Percentiles rank a stretch among this genome's conserved stretches.
phyloP scores from a whole-genome alignment of 2,888 invertebrate species.

The Lasioglossum marginatum region DNA sequence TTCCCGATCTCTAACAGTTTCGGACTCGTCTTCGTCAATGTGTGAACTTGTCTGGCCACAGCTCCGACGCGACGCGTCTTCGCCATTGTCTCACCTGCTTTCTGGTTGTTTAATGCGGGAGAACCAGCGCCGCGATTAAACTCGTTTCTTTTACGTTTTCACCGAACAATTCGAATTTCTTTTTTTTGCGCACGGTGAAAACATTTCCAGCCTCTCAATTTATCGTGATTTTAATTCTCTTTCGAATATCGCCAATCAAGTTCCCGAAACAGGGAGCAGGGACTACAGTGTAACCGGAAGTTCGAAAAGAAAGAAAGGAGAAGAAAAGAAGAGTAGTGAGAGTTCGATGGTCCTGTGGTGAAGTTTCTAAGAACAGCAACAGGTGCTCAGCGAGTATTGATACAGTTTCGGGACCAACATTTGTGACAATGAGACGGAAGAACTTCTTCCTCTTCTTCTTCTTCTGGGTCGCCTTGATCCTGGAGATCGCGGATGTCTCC shows the following conservation, averaged over 20 bases:
- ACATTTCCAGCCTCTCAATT: not conserved
- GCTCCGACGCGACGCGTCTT: not conserved
- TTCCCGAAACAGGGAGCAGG: not conserved
- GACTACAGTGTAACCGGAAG: not conserved
- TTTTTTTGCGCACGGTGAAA: not conserved
- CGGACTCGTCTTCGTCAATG: slow-evolving; percentile 79
- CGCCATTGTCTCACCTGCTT: slow-evolving; percentile 21
- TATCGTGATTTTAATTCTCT: not conserved
- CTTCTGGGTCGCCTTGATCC: slow-evolving; percentile 70
- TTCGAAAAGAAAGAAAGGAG: not conserved
- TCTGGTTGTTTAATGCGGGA: not conserved
- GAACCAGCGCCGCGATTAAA: not conserved
- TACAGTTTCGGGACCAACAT: slow-evolving; percentile 12
- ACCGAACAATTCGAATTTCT: not conserved
- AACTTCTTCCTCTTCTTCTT: slow-evolving; percentile 69
- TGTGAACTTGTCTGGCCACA: slow-evolving; percentile 54
- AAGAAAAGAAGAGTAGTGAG: slow-evolving; percentile 2
- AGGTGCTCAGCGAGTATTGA: slow-evolving; percentile 9
- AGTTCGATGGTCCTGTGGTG: slow-evolving; percentile 61
- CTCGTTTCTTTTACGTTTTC: not conserved
- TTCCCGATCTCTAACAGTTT: slow-evolving; percentile 83
- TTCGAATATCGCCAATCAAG: too few species aligned
- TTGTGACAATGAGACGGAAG: slow-evolving; percentile 73
- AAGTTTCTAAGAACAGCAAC: slow-evolving; percentile 42
- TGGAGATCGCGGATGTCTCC: slow-evolving; percentile 61